Evolutionary conservation across 2,888 invertebrate species (phyloP).

Genomic region (Melanotus villosus): DNA sequence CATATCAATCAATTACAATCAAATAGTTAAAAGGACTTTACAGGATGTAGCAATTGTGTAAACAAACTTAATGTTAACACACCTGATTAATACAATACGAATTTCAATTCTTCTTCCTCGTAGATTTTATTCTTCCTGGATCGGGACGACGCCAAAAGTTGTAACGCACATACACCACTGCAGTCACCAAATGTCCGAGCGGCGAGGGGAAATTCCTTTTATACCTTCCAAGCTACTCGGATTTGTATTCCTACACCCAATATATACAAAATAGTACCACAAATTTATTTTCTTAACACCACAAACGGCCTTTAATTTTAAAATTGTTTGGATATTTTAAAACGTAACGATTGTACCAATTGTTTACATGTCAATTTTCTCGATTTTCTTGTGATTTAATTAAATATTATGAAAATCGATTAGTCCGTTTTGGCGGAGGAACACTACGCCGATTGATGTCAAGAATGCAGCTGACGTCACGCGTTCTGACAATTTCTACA

Average conservation of each 20-base stretch:
- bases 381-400: too few relatives aligned
- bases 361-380: too few relatives aligned
- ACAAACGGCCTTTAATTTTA: not conserved
- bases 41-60: conserved; percentile 35
- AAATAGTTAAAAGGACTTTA: not conserved
- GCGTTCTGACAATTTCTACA: too few relatives aligned
- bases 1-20: conserved; percentile 50
- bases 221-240: conserved; percentile 47
- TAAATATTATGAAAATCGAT: too few relatives aligned
- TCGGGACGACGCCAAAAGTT: too few relatives aligned
- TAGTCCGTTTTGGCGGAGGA: too few relatives aligned
- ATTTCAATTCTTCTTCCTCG: not conserved
- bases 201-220: conserved; percentile 51
- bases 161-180: not conserved
- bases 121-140: too few relatives aligned
- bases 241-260: conserved; percentile 57
- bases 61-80: conserved; percentile 49
- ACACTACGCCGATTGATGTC: too few relatives aligned
- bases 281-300: not conserved
- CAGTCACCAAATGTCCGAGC: conserved; percentile 37
- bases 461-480: too few relatives aligned
- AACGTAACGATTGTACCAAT: too few relatives aligned
- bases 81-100: conserved; percentile 37
- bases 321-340: too few relatives aligned
- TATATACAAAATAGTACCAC: not conserved